Evolutionary conservation across 2,113 vertebrate genomes (phyloP), one percentile per base, ranked within the genome.

Genomic region (Callocephalon fimbriatum): DNA sequence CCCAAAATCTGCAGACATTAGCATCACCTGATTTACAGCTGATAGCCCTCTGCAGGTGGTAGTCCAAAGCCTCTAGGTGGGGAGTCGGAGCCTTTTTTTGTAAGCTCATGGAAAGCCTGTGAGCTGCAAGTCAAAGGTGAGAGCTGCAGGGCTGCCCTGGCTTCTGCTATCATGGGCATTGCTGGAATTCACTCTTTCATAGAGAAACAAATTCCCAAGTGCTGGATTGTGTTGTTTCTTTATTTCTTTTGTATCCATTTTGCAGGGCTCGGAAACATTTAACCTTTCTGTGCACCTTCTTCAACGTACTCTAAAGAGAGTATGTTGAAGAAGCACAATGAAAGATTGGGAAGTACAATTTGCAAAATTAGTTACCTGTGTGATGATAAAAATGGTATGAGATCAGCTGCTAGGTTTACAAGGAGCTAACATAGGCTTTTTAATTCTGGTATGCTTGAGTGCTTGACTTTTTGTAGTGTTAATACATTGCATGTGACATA

Each of bases 61-160:
- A 38, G 23, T 48, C 48, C n/a, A 51, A 62, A 67, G 32, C 22
- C 61, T 65, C 38, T 1, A 9, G 13, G 8, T n/a, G 8, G 20
- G 25, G 68, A 95, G 38, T 20, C 12, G 22, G 53, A 73, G 21
- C 15, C 13, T 63, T 82, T 63, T n/a, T 82, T 73, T 56, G 59
- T 61, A 51, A 63, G 53, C 58, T 73, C 26, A 12, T 73, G 31
- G 48, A 74, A 77, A 86, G 8, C 31, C 17, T 58, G 20, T 68
- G 29, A 51, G 31, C 38, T 9, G 25, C 1, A 37, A 68, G 50
- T 62, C 53, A 26, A 58, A 78, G 59, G 14, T 16, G 9, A 77
- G 54, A 78, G 61, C 15, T 45, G 23, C 0, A 1, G 26, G 13
- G 21, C 65, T 1, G 1, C 29, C 20, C 17, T 0, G 1, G 1